Conservation (phyloP, 2,113 vertebrate species). For the Mormoops blainvillei region DNA sequence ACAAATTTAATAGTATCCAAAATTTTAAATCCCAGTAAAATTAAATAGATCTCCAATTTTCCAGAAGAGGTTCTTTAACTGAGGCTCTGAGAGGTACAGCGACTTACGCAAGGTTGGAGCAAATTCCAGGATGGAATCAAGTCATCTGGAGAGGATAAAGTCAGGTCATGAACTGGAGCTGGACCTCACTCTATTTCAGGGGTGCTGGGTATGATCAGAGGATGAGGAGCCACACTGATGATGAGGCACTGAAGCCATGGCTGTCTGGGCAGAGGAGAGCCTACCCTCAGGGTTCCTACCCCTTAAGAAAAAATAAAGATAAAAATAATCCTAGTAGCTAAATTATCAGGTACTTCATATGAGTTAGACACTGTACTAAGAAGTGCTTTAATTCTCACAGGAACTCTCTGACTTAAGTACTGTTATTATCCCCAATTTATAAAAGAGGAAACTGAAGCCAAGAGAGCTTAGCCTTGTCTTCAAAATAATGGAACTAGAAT, state of each 20-base stretch:
- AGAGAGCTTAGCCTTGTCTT: background rate
- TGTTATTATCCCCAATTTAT: background rate
- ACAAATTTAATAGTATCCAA: background rate
- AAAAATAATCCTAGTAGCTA: background rate
- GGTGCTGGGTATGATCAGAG: background rate
- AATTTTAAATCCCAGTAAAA: background rate
- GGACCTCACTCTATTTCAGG: background rate
- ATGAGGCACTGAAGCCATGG: background rate
- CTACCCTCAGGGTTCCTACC: background rate
- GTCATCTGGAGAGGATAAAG: background rate
- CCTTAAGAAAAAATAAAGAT: background rate
- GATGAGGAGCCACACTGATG: background rate
- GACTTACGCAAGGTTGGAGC: background rate
- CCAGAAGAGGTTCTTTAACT: background rate
- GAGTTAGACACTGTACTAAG: background rate
- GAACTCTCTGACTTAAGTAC: background rate
- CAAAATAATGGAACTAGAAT: background rate
- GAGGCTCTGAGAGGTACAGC: background rate
- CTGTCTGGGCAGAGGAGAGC: background rate
- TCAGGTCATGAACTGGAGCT: too few relatives aligned
- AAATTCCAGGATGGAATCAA: background rate
- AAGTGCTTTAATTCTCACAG: background rate
- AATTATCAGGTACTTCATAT: background rate
- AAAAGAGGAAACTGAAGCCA: background rate
- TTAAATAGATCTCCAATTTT: background rate